Evolutionary conservation across 2,113 vertebrate species (phyloP).

Genomic region (Gallinago paraguaiae): DNA sequence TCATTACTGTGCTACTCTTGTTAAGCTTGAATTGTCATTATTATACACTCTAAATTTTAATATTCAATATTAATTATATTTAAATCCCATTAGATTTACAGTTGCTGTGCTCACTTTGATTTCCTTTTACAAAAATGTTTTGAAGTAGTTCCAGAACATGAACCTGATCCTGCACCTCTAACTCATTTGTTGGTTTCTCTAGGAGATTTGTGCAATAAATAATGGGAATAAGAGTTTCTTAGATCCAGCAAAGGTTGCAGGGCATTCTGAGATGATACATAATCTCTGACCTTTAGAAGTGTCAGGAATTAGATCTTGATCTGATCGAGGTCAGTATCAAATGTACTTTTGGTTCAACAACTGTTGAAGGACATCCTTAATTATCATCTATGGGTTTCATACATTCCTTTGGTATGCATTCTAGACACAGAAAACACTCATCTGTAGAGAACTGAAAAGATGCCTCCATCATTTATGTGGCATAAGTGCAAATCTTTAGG

Average conservation of each 20-base stretch:
- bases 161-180: background rate
- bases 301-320: background rate
- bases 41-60: constrained; percentile 36
- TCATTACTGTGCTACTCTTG: background rate
- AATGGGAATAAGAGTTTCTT: background rate
- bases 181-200: background rate
- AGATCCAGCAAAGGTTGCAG: background rate
- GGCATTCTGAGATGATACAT: background rate
- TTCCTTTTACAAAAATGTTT: background rate
- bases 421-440: background rate
- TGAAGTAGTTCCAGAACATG: constrained; percentile 12
- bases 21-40: constrained; percentile 40
- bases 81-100: constrained; percentile 42
- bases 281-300: background rate
- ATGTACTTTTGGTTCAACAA: background rate
- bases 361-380: background rate
- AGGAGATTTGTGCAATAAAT: background rate
- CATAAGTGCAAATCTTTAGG: background rate
- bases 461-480: background rate
- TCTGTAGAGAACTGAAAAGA: background rate
- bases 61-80: constrained; percentile 37
- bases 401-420: accelerated
- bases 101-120: background rate
- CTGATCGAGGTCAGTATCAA: background rate
- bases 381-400: background rate